A percentile compares a stretch with the other conserved stretches of the same genome.
These are phyloP conservation scores for Numenius arquata DNA, from an alignment of 2,113 vertebrate genomes.

Conservation along the genomic window DNA sequence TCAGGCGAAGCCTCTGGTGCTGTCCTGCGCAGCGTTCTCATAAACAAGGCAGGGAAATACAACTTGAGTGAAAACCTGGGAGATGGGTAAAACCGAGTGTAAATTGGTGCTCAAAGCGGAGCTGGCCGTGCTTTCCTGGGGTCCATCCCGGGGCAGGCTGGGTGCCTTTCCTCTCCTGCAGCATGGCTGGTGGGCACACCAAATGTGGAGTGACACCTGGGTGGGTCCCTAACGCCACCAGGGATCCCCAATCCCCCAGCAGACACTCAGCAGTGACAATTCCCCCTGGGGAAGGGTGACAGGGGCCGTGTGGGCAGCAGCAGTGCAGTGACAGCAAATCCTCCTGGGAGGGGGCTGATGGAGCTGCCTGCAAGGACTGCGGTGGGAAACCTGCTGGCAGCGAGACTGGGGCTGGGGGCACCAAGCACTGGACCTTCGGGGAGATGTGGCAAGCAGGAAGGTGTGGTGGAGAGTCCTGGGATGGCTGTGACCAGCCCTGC, in stretches of 20 bases:
- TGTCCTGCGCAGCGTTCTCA: not conserved
- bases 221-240: not conserved
- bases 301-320: not conserved
- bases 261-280: not conserved
- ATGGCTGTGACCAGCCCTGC: not conserved
- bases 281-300: not conserved
- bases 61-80: not conserved
- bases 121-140: not conserved
- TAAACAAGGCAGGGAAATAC: not conserved
- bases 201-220: fast-evolving
- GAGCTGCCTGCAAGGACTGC: not conserved
- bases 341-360: not conserved
- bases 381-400: fast-evolving
- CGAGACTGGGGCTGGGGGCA: fast-evolving
- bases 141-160: fast-evolving
- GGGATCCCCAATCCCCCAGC: not conserved
- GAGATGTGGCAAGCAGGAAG: not conserved
- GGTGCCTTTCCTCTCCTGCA: not conserved
- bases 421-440: fast-evolving
- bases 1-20: not conserved
- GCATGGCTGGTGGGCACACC: fast-evolving
- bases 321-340: fast-evolving
- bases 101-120: not conserved
- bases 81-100: not conserved
- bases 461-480: not conserved